Base-by-base conservation (phyloP, 2,797 vertebrate species). In the Erpetoichthys calabaricus region DNA sequence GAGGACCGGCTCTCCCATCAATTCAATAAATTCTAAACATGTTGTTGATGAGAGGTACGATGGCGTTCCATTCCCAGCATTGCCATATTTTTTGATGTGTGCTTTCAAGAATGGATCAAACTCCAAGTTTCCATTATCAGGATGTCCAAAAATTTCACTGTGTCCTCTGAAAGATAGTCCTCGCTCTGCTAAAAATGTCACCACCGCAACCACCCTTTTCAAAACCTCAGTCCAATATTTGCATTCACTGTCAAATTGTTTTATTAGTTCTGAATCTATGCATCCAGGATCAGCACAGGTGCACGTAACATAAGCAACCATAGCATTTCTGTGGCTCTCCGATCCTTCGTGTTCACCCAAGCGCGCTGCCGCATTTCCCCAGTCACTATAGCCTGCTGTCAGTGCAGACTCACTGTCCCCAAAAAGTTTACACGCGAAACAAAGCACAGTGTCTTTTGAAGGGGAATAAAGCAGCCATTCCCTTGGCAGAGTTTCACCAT, bases 81-180 rank as follows among this genome's bases (percentile, higher is more conserved):
- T 67, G 9, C 46, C 47, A 57, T 51, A 61, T 44, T 53, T 64
- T 2, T 62, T 8, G 10, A 64, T 58, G 50, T 62, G 64, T 6
- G 57, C 42, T 53, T 60, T 60, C 1, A 56, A 54, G 5, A 62
- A 60, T 8, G 53, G 58, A 45, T 59, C 55, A 8, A 59, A 63
- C 50, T 62, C 4, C 41, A 55, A 56, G 56, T 61, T 64, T 4
- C 57, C 51, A 57, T 55, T 61, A 9, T 61, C 41, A 42, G 43
- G 4, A 8, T 10, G 4, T 6, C 60, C 58, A 60, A 65, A 62
- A 6, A 10, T 53, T 8, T 60, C 54, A 53, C 51, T 54, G 10
- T 57, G 3, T 43, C 58, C 55, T 45, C 55, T 56, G 4, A 51
- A 46, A 52, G 61, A 42, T 47, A 59, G 47, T 56, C 58, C 58